A percentile compares a stretch with the other conserved stretches of the same genome.
Evolutionary conservation across 1,140 invertebrate genomes (phyloP).

Genomic region (Contarinia nasturtii): DNA sequence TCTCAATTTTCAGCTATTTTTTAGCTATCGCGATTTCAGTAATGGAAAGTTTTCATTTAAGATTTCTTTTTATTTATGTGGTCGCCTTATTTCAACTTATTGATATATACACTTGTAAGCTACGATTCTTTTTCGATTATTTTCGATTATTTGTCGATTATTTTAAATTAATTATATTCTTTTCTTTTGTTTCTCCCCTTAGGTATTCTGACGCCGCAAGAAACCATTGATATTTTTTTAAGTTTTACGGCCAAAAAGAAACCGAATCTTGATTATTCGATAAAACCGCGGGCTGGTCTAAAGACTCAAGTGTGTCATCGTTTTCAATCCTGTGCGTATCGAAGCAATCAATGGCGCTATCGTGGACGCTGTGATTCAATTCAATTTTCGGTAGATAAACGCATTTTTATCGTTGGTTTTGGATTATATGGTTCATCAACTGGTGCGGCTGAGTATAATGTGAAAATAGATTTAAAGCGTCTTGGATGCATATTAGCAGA

Average conservation of each 20-base stretch:
- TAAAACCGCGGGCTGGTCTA: constrained; percentile 61
- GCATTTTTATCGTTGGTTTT: constrained; percentile 84
- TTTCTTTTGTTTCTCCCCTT: no score
- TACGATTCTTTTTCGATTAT: no score
- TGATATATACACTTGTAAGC: no score
- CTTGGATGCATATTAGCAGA: constrained; percentile 68
- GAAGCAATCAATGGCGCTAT: constrained; percentile 90
- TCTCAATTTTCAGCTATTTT: no score
- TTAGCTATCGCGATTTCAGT: no score
- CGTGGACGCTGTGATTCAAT: constrained; percentile 80
- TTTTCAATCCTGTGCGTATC: constrained; percentile 89
- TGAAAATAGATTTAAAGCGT: constrained; percentile 76
- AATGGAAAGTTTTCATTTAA: no score
- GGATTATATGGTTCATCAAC: constrained; percentile 82
- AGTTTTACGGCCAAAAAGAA: constrained; percentile 70
- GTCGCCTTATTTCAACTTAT: no score
- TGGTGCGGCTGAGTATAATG: constrained; percentile 76
- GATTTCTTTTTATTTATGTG: no score
- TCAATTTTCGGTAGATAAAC: constrained; percentile 78
- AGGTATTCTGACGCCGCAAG: constrained; percentile 73
- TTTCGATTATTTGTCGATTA: no score
- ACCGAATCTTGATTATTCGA: constrained; percentile 61
- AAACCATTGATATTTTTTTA: constrained; percentile 82
- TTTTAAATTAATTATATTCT: no score
- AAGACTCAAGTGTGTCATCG: constrained; percentile 84